Conservation (phyloP, 1,140 invertebrate genomes). For the Diprion similis region DNA sequence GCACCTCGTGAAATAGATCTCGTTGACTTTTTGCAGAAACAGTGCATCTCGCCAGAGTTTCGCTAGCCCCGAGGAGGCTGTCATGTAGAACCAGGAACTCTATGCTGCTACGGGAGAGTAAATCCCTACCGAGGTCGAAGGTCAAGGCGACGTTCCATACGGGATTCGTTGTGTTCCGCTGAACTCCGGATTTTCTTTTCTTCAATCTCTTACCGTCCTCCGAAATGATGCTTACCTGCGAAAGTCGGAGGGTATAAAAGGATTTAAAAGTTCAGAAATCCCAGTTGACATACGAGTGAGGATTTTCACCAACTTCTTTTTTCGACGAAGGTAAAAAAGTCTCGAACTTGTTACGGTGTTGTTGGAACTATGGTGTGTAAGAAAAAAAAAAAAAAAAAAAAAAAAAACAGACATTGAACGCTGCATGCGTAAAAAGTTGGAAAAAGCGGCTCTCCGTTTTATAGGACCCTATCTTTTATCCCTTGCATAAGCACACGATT, state of each 20-base stretch:
- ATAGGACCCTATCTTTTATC: too few relatives aligned
- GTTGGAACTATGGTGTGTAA: too few relatives aligned
- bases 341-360: too few relatives aligned
- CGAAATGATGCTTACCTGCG: slow-evolving; percentile 68
- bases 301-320: neutral
- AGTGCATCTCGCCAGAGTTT: slow-evolving; percentile 61
- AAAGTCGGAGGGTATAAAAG: neutral
- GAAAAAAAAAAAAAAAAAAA: slow-evolving; percentile 4
- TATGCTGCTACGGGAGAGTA: slow-evolving; percentile 59
- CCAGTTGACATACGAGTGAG: neutral
- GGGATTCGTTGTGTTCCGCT: slow-evolving; percentile 82
- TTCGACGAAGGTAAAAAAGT: too few relatives aligned
- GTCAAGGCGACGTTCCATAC: slow-evolving; percentile 89
- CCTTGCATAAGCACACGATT: too few relatives aligned
- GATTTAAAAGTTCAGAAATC: neutral
- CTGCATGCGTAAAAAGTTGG: too few relatives aligned
- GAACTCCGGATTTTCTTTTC: slow-evolving; percentile 90
- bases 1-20: slow-evolving; percentile 64
- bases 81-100: slow-evolving; percentile 65
- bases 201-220: slow-evolving; percentile 81
- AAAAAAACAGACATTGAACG: neutral
- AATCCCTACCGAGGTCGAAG: slow-evolving; percentile 77
- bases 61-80: slow-evolving; percentile 61
- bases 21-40: slow-evolving; percentile 60
- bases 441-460: too few relatives aligned